Evolutionary conservation across 2,888 invertebrate species (phyloP), one percentile per base, ranked within the genome.

Genomic region (Phyto melanocephala): DNA sequence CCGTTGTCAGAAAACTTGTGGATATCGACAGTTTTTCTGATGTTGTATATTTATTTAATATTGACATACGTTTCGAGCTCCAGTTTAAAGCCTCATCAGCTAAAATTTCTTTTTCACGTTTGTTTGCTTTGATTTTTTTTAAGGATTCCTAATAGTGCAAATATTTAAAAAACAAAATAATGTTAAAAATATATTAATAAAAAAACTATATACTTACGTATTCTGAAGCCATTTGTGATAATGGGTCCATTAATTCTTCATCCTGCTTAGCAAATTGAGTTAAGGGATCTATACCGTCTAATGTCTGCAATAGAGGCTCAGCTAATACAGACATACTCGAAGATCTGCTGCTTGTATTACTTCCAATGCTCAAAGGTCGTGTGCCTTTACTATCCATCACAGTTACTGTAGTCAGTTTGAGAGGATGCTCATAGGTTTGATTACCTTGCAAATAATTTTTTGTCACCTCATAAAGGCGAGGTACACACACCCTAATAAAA

Each of bases 21-120:
- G 96, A 94, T 85, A 98, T 96, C 0, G 97, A 96, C 33, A 99
- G 92, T 89, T 97, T 98, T 91, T 98, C 98, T 11, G 96, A 96
- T 68, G 99, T 99, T 37, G 97, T 98, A 88, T 96, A 99, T 90
- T 96, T 96, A 86, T 94, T 95, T 11, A 99, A 92, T 88, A 99
- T 98, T n/a, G 93, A 92, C 56, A 93, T 90, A 84, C 96, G 94
- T 87, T 95, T 94, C 1, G 93, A 91, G 84, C 92, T 93, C 99
- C 99, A 99, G 13, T 95, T 94, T 84, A 94, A 92, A 81, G 92
- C 63, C 78, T 93, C 88, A 22, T 89, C 88, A 2, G 84, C 92
- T 10, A 90, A 87, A 2, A 86, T 52, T 84, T 87, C 88, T 85
- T 86, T 88, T 33, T 83, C 84, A n/a, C 79, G 77, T 24, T 60